Conservation (phyloP, 1,140 invertebrate species). For the Drosophila sulfurigaster region DNA sequence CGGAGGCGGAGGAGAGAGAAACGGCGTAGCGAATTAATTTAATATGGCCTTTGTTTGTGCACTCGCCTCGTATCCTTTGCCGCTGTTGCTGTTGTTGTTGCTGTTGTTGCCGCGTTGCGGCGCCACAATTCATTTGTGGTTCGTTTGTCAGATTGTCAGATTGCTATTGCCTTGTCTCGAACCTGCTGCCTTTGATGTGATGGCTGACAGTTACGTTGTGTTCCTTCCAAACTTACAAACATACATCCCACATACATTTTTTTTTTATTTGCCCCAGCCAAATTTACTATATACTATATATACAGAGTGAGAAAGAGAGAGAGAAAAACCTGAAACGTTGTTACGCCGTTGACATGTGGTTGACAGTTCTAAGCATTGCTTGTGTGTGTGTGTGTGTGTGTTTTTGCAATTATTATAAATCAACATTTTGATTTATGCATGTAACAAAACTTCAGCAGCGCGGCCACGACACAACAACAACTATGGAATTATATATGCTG, state of each 20-base stretch:
- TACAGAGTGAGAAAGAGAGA: neutral
- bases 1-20: too few relatives aligned
- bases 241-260: neutral
- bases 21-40: too few relatives aligned
- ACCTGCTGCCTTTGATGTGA: slow-evolving; percentile 60
- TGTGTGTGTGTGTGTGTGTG: slow-evolving; percentile 50
- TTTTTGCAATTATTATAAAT: slow-evolving; percentile 82
- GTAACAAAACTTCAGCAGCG: slow-evolving; percentile 75
- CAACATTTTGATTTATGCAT: slow-evolving; percentile 81
- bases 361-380: slow-evolving; percentile 54
- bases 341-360: slow-evolving; percentile 66
- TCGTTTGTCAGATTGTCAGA: slow-evolving; percentile 28
- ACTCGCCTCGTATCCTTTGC: too few relatives aligned
- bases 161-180: slow-evolving; percentile 26
- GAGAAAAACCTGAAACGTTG: slow-evolving; percentile 7
- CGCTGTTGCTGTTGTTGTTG: too few relatives aligned
- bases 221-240: slow-evolving; percentile 5
- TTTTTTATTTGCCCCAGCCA: too few relatives aligned
- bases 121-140: slow-evolving; percentile 33
- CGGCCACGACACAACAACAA: slow-evolving; percentile 50
- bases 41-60: slow-evolving; percentile 15
- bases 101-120: slow-evolving; percentile 11
- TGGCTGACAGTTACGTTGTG: slow-evolving; percentile 54
- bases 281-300: neutral
- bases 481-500: slow-evolving; percentile 45